These are phyloP conservation scores for Pseudorasbora parva DNA, from an alignment of 2,113 vertebrate genomes.

Conservation along the genomic window DNA sequence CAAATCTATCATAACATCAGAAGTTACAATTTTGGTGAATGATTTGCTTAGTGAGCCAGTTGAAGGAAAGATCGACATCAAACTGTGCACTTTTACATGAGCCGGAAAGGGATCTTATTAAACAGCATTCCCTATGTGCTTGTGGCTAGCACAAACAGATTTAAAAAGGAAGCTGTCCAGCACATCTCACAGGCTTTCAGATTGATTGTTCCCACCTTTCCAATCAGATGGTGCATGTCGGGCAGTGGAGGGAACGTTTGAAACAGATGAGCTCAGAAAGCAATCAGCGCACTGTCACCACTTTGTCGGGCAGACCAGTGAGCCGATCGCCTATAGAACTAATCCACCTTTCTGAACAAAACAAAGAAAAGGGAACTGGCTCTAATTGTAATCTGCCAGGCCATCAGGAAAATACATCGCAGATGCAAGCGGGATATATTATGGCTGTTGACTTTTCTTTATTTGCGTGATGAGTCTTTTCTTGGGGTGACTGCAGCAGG, in stretches of 20 bases:
- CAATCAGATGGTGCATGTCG: slow-evolving; percentile 21
- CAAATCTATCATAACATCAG: neutral
- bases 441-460: slow-evolving; percentile 4
- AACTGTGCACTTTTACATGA: neutral
- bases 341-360: slow-evolving; percentile 46
- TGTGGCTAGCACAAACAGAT: slow-evolving; percentile 17
- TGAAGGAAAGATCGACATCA: neutral
- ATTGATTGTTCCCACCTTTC: slow-evolving; percentile 43
- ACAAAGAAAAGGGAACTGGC: slow-evolving; percentile 44
- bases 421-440: slow-evolving; percentile 21
- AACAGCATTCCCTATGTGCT: neutral
- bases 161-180: slow-evolving; percentile 16
- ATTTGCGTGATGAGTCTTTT: slow-evolving; percentile 33
- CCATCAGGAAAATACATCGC: slow-evolving; percentile 31
- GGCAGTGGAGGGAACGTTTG: slow-evolving; percentile 18
- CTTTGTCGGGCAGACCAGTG: slow-evolving; percentile 1
- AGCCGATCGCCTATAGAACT: slow-evolving; percentile 40
- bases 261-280: slow-evolving; percentile 45
- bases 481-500: neutral
- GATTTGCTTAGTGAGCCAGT: neutral
- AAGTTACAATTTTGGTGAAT: neutral
- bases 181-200: slow-evolving; percentile 29
- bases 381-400: slow-evolving; percentile 51
- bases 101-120: neutral
- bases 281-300: slow-evolving; percentile 53